These are phyloP conservation scores for Planiliza haematocheilus DNA, from an alignment of 2,113 vertebrate species.

Conservation along the genomic window DNA sequence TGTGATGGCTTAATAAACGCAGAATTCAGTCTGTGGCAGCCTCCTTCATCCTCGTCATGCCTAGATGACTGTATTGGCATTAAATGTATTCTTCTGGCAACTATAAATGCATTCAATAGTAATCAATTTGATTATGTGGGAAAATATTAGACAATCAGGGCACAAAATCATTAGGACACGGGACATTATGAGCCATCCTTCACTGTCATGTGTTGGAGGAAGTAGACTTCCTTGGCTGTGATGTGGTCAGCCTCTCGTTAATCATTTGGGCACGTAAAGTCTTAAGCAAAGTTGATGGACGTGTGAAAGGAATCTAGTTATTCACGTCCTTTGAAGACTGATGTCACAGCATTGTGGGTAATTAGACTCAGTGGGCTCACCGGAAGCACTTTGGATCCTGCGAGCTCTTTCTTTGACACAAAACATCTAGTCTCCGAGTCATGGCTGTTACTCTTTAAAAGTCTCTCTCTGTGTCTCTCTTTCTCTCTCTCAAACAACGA, in stretches of 20 bases:
- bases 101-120: background rate
- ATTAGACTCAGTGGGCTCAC: constrained; percentile 73
- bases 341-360: constrained; percentile 74
- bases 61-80: background rate
- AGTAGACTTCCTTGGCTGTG: constrained; percentile 55
- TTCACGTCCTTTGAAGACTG: constrained; percentile 67
- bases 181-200: constrained; percentile 52
- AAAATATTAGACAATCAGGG: constrained; percentile 39
- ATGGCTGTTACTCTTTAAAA: constrained; percentile 58
- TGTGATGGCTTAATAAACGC: background rate
- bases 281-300: constrained; percentile 67
- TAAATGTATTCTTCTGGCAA: background rate
- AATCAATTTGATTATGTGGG: constrained; percentile 31
- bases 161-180: constrained; percentile 39
- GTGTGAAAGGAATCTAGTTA: constrained; percentile 69
- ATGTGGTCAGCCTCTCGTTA: constrained; percentile 65
- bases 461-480: constrained; percentile 9
- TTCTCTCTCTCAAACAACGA: no score
- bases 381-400: constrained; percentile 65
- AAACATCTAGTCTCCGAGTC: constrained; percentile 61
- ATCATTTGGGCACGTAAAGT: constrained; percentile 71
- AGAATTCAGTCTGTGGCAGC: background rate
- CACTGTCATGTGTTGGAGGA: constrained; percentile 58
- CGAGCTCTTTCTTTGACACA: constrained; percentile 55
- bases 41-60: background rate